Percentiles rank a stretch among this genome's conserved stretches.
These are phyloP conservation scores for Pao palembangensis DNA, from an alignment of 2,113 vertebrate species.

Conservation along the genomic window DNA sequence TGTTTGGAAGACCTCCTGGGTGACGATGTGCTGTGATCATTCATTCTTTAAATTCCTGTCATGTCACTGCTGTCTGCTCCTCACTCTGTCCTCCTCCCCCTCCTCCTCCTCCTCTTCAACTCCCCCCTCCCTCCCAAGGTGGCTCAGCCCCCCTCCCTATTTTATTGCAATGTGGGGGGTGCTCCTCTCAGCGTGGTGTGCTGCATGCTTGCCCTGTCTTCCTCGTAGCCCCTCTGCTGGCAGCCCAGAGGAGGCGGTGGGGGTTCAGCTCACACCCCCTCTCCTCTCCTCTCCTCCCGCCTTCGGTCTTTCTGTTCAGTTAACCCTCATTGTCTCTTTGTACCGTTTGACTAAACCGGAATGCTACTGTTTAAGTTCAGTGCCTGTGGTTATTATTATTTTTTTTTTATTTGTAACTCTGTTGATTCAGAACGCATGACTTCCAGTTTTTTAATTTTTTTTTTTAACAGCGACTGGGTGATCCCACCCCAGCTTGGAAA, in stretches of 20 bases:
- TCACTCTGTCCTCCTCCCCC: slow-evolving; percentile 61
- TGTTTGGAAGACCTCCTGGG: slow-evolving; percentile 8
- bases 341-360: slow-evolving; percentile 59
- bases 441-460: slow-evolving; percentile 19
- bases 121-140: slow-evolving; percentile 9
- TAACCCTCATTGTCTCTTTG: slow-evolving; percentile 67
- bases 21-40: slow-evolving; percentile 3
- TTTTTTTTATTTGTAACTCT: slow-evolving; percentile 16
- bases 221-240: slow-evolving; percentile 61
- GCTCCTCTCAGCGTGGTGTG: slow-evolving; percentile 50
- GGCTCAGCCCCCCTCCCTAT: slow-evolving; percentile 8
- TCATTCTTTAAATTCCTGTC: slow-evolving; percentile 11
- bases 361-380: slow-evolving; percentile 61
- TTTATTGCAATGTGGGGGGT: slow-evolving; percentile 27
- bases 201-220: slow-evolving; percentile 77
- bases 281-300: slow-evolving; percentile 1
- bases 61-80: slow-evolving; percentile 49
- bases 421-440: slow-evolving; percentile 44
- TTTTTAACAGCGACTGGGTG: slow-evolving; percentile 18
- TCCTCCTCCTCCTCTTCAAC: slow-evolving; percentile 9
- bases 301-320: slow-evolving; percentile 48
- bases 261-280: slow-evolving; percentile 21
- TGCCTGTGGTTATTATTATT: slow-evolving; percentile 58
- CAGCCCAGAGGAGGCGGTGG: slow-evolving; percentile 17
- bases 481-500: neutral